phyloP scores from a whole-genome alignment of 2,797 vertebrate species.

The Anguilla megastoma region DNA sequence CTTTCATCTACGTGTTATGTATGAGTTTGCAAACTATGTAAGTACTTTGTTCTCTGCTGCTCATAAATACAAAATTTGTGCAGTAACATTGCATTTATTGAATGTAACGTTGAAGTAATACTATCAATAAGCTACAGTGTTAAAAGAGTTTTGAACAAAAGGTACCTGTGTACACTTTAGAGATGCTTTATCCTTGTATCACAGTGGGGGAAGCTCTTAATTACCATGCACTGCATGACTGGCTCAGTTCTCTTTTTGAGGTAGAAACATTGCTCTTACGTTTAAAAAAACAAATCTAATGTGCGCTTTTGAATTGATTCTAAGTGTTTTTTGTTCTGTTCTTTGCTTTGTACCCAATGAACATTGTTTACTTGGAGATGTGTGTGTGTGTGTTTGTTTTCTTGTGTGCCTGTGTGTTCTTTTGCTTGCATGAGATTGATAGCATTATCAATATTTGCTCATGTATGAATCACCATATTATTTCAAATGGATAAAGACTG shows the following conservation, averaged over 20 bases:
- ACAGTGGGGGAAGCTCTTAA: neutral
- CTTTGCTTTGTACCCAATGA: neutral
- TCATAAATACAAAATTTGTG: neutral
- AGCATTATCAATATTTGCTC: conserved; percentile 13
- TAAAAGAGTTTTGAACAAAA: too few species aligned
- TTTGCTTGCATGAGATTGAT: conserved; percentile 2
- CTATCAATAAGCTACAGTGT: neutral
- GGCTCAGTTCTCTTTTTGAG: neutral
- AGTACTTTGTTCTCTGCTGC: neutral
- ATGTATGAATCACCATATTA: conserved; percentile 7
- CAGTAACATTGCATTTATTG: neutral
- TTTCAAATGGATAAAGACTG: conserved; percentile 6
- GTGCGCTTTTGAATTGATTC: neutral
- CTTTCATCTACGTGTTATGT: neutral
- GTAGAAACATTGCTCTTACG: neutral
- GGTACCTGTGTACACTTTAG: neutral
- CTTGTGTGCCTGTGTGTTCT: neutral
- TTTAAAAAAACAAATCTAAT: neutral
- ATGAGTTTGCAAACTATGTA: neutral
- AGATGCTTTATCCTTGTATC: neutral
- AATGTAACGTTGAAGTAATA: neutral
- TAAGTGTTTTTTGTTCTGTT: neutral
- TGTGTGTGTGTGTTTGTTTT: neutral
- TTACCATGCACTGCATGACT: neutral
- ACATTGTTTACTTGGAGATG: neutral